Evolutionary conservation across 1,140 invertebrate genomes (phyloP), one percentile per base, ranked within the genome.

Genomic region (Ceratosolen fusciceps): DNA sequence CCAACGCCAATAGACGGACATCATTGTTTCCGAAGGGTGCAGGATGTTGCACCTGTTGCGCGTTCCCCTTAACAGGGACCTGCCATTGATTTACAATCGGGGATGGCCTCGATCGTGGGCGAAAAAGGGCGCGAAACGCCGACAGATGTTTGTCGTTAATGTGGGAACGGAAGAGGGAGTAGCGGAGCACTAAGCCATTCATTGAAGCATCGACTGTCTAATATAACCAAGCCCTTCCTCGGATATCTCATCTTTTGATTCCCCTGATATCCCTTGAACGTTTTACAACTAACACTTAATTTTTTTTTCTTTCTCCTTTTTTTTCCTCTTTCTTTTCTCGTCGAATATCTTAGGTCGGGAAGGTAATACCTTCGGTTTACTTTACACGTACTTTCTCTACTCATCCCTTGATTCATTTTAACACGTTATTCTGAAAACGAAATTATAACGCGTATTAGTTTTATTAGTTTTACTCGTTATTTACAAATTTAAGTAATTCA

Each of bases 1-100:
- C 84, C 84, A 84, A 83, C 84, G 83, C 83, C 84, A 85, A 85
- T 84, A 85, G 80, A n/a, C 80, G 62, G 43, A 75, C 76, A 84
- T 65, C 31, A 65, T 84, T 84, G 83, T 83, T 84, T 83, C 74
- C 83, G 82, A 83, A 70, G 16, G 52, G 52, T 26, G 19, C 37
- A 19, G 39, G 54, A 52, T 29, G 54, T 26, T 52, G 47, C 74
- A 70, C 65, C 75, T 70, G 49, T 54, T 77, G 75, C 65, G 75
- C 65, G 39, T 16, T 3, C 9, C 34, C 31, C 31, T n/a, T n/a
- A 34, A 34, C n/a, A 16, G 54, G 26, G 52, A 56, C 31, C 71
- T 60, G 37, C 54, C 24, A 26, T 29, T 74, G 72, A 74, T 74
- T 74, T 74, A 74, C 56, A 24, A 37, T 34, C 10, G 31, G 31